Percentiles rank a stretch among this genome's conserved stretches.
phyloP scores from a whole-genome alignment of 1,140 invertebrate genomes.

The Eupristina koningsbergeri region DNA sequence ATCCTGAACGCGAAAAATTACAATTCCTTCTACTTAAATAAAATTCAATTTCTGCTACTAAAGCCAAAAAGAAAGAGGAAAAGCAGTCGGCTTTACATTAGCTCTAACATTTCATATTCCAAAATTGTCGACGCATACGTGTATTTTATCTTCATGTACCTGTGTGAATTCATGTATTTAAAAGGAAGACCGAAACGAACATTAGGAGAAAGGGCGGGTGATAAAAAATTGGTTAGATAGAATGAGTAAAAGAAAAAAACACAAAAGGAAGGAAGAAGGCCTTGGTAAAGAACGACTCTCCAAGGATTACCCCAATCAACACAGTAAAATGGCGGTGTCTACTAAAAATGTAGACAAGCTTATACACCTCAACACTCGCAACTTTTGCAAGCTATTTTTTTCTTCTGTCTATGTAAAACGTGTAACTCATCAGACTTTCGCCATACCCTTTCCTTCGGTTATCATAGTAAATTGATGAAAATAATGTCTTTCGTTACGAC shows the following conservation, averaged over 20 bases:
- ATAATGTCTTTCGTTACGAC: background rate
- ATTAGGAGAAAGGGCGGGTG: background rate
- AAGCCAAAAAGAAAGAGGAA: background rate
- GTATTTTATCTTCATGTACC: background rate
- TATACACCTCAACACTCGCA: no score
- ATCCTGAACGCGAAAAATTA: constrained; percentile 53
- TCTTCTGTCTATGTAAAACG: background rate
- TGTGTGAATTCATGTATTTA: background rate
- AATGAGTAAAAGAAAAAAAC: background rate
- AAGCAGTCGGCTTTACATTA: background rate
- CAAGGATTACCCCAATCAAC: background rate
- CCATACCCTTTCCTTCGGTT: no score
- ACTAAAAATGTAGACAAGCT: background rate
- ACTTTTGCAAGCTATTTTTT: background rate
- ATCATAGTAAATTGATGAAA: background rate
- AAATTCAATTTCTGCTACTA: constrained; percentile 60
- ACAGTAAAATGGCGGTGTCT: background rate
- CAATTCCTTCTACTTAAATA: constrained; percentile 59
- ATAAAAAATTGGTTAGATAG: background rate
- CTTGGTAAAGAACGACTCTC: background rate
- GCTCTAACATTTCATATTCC: no score
- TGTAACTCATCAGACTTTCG: no score
- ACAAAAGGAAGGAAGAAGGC: background rate
- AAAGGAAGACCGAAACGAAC: background rate
- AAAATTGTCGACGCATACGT: no score